Conservation (phyloP, 2,888 invertebrate genomes). For the Clivina fossor region DNA sequence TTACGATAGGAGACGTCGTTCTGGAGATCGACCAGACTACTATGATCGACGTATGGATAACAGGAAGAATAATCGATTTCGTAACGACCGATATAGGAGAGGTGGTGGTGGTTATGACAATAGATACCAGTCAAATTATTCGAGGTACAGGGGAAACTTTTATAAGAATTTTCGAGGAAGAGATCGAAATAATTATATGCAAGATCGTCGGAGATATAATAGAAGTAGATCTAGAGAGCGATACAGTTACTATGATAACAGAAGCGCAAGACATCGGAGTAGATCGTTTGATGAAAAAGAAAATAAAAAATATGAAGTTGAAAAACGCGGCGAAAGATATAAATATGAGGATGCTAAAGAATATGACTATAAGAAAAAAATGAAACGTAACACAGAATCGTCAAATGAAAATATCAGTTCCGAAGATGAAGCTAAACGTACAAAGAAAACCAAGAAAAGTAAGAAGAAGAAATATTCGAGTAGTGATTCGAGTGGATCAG, state of each 20-base stretch:
- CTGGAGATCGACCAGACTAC: not conserved
- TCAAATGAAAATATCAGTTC: constrained; percentile 40
- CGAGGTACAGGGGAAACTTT: constrained; percentile 20
- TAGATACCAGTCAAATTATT: no score
- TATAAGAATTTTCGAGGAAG: constrained; percentile 26
- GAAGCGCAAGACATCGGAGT: constrained; percentile 27
- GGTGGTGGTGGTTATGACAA: not conserved
- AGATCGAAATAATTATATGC: constrained; percentile 34
- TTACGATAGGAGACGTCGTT: no score
- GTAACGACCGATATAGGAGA: not conserved
- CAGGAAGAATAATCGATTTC: no score
- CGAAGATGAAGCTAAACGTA: constrained; percentile 46
- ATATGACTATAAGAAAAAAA: constrained; percentile 50
- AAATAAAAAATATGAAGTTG: constrained; percentile 34
- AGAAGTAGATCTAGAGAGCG: constrained; percentile 36
- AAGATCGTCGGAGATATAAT: no score
- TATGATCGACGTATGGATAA: no score
- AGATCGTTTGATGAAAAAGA: constrained; percentile 30
- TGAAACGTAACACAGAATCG: constrained; percentile 42
- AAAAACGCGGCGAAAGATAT: constrained; percentile 41
- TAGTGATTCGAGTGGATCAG: constrained; percentile 36
- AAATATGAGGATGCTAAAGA: constrained; percentile 38
- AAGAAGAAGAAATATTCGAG: constrained; percentile 16
- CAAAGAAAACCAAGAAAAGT: constrained; percentile 18
- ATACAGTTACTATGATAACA: constrained; percentile 25